Evolutionary conservation across 2,797 vertebrate genomes (phyloP), one percentile per base, ranked within the genome.

Genomic region (Melanotaenia maccullochi): DNA sequence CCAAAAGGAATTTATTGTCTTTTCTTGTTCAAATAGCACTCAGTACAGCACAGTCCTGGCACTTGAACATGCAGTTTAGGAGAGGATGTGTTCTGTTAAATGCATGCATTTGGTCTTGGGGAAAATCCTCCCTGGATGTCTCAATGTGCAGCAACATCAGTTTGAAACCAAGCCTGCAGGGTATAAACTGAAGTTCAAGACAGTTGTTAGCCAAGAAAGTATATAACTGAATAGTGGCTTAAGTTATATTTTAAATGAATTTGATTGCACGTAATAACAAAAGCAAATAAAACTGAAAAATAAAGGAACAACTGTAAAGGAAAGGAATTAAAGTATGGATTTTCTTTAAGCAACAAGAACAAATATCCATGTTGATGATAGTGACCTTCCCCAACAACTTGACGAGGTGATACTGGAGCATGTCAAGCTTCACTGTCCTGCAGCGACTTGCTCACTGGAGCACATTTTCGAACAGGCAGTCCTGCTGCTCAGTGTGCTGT

Each of bases 361-460:
- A 85, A 35, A 80, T 68, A 16, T 40, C 63, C 32, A 25, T 57
- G 49, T 51, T 58, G 28, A 67, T 60, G 61, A 68, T 69, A 68
- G 71, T 86, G 87, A 91, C 88, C 86, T 91, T 88, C 87, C 84
- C 84, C 65, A 75, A 76, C 79, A 87, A 79, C 78, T 79, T 68
- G 63, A 56, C 13, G 68, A 83, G 85, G 85, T 88, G 84, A 86
- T 78, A 78, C 73, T 88, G 80, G 64, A 80, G 79, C 87, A 79
- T 85, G 87, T 86, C 87, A 86, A 57, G 83, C 83, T 79, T 82
- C 72, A 52, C 52, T 81, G 60, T 90, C 87, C 85, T 81, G 83
- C 85, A 90, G 92, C 74, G 16, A 74, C 81, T 81, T 88, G 89
- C 77, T 89, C 85, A 87, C 58, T 64, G 81, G 76, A 87, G 85